Evolutionary conservation across 2,888 invertebrate species (phyloP).

Genomic region (Erebia aethiops): DNA sequence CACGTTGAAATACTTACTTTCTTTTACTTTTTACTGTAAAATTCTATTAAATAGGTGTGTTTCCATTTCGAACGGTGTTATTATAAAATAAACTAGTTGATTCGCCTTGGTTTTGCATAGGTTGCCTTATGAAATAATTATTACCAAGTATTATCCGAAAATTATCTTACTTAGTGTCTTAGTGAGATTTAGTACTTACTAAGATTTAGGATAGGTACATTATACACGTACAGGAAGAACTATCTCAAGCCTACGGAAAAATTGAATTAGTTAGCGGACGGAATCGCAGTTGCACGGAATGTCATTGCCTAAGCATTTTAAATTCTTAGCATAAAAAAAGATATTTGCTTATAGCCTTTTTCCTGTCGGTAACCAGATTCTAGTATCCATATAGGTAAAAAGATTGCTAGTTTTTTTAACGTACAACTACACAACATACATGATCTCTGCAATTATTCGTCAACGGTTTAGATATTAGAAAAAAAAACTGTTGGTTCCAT

Average conservation of each 20-base stretch:
- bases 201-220: too few species aligned
- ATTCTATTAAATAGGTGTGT: not conserved
- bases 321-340: constrained; percentile 10
- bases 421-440: too few species aligned
- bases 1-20: constrained; percentile 6
- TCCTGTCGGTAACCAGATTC: constrained; percentile 17
- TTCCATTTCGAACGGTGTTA: not conserved
- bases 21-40: constrained; percentile 4
- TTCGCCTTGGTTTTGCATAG: not conserved
- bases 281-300: not conserved
- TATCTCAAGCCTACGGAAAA: too few species aligned
- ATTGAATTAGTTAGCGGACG: too few species aligned
- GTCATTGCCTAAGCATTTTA: not conserved
- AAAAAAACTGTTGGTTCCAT: too few species aligned
- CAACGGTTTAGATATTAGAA: not conserved
- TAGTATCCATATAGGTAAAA: constrained; percentile 8
- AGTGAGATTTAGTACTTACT: too few species aligned
- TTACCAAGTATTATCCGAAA: not conserved
- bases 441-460: constrained; percentile 16
- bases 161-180: too few species aligned
- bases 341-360: constrained; percentile 13
- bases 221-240: too few species aligned
- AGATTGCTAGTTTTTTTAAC: constrained; percentile 11
- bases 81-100: not conserved
- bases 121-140: not conserved